These are phyloP conservation scores for Mormyrops attenuatus DNA, from an alignment of 2,797 vertebrate species.

Conservation along the genomic window DNA sequence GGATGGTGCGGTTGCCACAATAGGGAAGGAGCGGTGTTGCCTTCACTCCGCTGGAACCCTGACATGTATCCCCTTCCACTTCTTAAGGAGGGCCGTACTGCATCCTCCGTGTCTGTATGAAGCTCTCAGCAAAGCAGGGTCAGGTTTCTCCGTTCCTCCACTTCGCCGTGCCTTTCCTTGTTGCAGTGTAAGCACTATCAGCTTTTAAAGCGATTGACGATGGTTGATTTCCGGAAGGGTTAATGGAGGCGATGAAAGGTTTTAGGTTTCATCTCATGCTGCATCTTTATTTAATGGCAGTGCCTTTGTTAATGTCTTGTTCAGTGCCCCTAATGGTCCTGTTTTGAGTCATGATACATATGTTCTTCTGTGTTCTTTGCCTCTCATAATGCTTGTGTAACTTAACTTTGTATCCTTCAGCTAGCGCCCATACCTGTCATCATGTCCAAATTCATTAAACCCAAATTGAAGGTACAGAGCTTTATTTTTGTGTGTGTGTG, in stretches of 20 bases:
- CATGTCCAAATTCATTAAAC: conserved; percentile 86
- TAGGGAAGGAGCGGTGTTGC: not conserved
- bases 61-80: not conserved
- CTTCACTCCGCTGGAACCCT: conserved; percentile 24
- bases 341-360: not conserved
- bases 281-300: not conserved
- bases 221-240: not conserved
- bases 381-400: conserved; percentile 5
- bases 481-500: conserved; percentile 34
- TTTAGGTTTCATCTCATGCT: not conserved
- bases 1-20: not conserved
- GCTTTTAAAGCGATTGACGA: not conserved
- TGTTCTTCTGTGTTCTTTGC: not conserved
- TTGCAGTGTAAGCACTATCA: not conserved
- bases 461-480: conserved; percentile 80
- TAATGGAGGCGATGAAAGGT: not conserved
- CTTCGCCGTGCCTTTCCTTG: not conserved
- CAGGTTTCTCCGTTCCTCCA: not conserved
- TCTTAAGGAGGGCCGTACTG: not conserved
- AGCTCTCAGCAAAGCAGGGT: not conserved
- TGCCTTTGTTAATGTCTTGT: conserved; percentile 16
- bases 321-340: not conserved
- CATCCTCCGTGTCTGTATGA: not conserved
- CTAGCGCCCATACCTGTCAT: conserved; percentile 54
- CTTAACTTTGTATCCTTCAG: conserved; percentile 32